Evolutionary conservation across 2,797 vertebrate genomes (phyloP).

Genomic region (Eulemur mongoz): DNA sequence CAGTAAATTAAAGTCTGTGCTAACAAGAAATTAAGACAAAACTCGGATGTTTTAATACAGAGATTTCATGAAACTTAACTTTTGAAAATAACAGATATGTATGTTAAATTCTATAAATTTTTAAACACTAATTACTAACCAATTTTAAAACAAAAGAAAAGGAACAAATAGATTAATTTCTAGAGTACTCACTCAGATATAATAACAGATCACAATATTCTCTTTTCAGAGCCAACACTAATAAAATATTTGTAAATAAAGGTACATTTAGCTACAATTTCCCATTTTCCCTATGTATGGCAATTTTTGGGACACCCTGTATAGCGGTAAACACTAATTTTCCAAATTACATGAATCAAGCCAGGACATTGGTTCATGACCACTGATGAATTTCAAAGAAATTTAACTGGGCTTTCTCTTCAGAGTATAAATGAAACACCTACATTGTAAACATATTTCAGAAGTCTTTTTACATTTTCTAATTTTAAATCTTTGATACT

Average conservation of each 20-base stretch:
- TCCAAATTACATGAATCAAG: background rate
- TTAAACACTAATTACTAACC: constrained; percentile 35
- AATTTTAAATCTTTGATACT: constrained; percentile 46
- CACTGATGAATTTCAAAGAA: background rate
- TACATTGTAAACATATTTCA: constrained; percentile 11
- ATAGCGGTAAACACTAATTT: background rate
- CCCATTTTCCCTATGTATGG: too few relatives aligned
- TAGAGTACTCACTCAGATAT: background rate
- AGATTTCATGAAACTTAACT: constrained; percentile 60
- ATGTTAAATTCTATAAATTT: background rate
- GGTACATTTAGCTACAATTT: too few relatives aligned
- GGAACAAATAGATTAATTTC: background rate
- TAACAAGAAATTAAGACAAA: constrained; percentile 50
- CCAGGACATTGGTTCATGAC: background rate
- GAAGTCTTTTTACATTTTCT: constrained; percentile 30
- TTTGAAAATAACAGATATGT: constrained; percentile 44
- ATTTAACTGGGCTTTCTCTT: constrained; percentile 6
- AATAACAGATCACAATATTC: constrained; percentile 21
- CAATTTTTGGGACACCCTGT: background rate
- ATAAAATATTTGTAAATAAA: background rate
- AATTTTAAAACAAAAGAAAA: constrained; percentile 51
- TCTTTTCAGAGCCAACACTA: constrained; percentile 35
- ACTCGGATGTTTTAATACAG: background rate
- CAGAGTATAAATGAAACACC: constrained; percentile 7
- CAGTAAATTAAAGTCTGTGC: constrained; percentile 64